Percentiles rank a stretch among this genome's conserved stretches.
Conservation (phyloP, 1,140 invertebrate species). For the Aphelinus atriplicis region DNA sequence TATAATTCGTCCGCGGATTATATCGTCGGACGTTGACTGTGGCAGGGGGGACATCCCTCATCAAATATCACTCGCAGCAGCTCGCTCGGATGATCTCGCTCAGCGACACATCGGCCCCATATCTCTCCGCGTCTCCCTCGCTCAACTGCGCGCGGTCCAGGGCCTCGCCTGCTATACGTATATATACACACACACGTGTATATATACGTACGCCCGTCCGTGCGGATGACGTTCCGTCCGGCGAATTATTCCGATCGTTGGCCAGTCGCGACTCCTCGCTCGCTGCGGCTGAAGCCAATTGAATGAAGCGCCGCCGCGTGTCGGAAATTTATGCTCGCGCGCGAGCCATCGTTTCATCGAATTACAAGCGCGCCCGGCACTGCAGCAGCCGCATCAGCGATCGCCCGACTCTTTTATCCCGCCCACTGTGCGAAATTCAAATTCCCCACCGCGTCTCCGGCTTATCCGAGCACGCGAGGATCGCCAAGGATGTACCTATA, state of each 20-base stretch:
- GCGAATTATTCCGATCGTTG: slow-evolving; percentile 37
- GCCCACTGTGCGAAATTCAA: too few relatives aligned
- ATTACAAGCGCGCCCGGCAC: too few relatives aligned
- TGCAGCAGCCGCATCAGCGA: too few relatives aligned
- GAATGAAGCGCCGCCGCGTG: slow-evolving; percentile 18
- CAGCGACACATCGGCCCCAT: neutral
- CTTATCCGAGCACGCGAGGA: too few relatives aligned
- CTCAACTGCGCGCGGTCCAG: neutral
- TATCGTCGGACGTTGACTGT: too few relatives aligned
- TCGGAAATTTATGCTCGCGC: too few relatives aligned
- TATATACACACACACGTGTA: neutral
- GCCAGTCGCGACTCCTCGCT: neutral
- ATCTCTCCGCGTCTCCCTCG: neutral
- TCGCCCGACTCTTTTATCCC: too few relatives aligned
- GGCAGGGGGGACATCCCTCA: too few relatives aligned
- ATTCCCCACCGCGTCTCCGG: too few relatives aligned
- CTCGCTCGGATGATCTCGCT: neutral
- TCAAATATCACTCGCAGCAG: neutral
- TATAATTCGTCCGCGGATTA: too few relatives aligned
- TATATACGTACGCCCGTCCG: slow-evolving; percentile 2
- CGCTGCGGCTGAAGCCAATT: slow-evolving; percentile 26
- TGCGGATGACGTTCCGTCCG: slow-evolving; percentile 37
- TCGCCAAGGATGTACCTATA: too few relatives aligned
- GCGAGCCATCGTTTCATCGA: too few relatives aligned
- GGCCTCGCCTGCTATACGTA: neutral